Evolutionary conservation across 2,113 vertebrate genomes (phyloP).

Genomic region (Colaptes auratus): DNA sequence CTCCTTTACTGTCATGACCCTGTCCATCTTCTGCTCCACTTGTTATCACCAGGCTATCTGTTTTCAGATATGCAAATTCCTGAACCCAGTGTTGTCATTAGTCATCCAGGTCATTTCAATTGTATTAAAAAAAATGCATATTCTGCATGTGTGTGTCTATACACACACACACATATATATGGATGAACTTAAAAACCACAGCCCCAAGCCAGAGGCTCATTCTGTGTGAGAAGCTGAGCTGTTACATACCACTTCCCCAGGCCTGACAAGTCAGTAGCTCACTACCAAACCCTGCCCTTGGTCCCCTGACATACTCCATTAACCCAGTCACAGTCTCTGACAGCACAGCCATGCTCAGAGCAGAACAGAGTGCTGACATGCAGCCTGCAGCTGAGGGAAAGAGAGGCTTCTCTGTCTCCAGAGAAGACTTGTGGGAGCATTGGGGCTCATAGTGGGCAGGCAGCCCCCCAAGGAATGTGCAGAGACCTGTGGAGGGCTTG

Average conservation of each 20-base stretch:
- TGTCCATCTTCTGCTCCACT: neutral
- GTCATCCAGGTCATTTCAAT: neutral
- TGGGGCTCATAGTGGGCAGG: rapidly evolving
- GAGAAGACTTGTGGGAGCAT: neutral
- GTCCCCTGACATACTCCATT: slow-evolving; percentile 44
- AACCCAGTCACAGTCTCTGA: slow-evolving; percentile 31
- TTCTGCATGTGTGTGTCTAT: neutral
- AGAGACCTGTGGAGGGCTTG: neutral
- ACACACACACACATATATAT: neutral
- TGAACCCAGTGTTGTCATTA: neutral
- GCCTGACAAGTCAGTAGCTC: slow-evolving; percentile 48
- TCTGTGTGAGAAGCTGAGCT: slow-evolving; percentile 53
- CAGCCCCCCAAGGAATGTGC: neutral
- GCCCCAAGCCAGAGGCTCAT: slow-evolving; percentile 18
- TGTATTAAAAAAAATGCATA: neutral
- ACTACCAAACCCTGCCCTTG: slow-evolving; percentile 15
- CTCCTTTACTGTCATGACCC: neutral
- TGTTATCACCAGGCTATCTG: neutral
- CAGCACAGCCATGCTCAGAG: neutral
- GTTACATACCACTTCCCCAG: slow-evolving; percentile 55
- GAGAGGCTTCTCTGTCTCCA: neutral
- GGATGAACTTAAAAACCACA: slow-evolving; percentile 28
- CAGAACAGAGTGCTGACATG: neutral
- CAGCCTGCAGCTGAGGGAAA: neutral
- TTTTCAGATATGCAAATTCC: neutral